Percentiles rank a stretch among this genome's conserved stretches.
Evolutionary conservation across 2,113 vertebrate species (phyloP).

Genomic region (Fulica atra): DNA sequence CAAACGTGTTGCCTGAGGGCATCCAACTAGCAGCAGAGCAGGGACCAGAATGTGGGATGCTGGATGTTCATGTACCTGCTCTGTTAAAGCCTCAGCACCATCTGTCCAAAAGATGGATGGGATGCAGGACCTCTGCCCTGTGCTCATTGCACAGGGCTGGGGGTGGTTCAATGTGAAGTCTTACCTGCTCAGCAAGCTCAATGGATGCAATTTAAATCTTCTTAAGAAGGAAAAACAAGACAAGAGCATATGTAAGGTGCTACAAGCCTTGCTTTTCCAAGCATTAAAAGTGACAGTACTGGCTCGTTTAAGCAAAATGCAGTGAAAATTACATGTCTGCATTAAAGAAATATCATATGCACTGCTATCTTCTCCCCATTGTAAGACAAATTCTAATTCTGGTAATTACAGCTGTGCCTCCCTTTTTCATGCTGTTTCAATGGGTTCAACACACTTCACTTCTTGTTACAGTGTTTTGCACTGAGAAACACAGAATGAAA

Average conservation of each 20-base stretch:
- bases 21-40: not conserved
- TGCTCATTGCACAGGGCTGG: not conserved
- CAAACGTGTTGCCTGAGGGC: fast-evolving
- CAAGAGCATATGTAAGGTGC: not conserved
- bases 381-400: not conserved
- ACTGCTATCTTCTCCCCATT: not conserved
- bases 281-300: not conserved
- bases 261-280: not conserved
- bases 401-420: constrained; percentile 1
- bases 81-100: not conserved
- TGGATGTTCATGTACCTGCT: not conserved
- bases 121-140: not conserved
- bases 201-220: not conserved
- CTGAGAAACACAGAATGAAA: constrained; percentile 2
- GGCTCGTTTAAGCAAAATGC: not conserved
- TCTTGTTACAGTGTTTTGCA: not conserved
- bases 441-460: not conserved
- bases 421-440: not conserved
- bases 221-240: not conserved
- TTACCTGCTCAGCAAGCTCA: fast-evolving
- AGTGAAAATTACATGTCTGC: not conserved
- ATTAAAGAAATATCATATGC: not conserved
- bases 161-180: not conserved
- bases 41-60: not conserved
- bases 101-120: no score